Evolutionary conservation across 2,888 invertebrate species (phyloP), one percentile per base, ranked within the genome.

Genomic region (Caenorhabditis sp.): DNA sequence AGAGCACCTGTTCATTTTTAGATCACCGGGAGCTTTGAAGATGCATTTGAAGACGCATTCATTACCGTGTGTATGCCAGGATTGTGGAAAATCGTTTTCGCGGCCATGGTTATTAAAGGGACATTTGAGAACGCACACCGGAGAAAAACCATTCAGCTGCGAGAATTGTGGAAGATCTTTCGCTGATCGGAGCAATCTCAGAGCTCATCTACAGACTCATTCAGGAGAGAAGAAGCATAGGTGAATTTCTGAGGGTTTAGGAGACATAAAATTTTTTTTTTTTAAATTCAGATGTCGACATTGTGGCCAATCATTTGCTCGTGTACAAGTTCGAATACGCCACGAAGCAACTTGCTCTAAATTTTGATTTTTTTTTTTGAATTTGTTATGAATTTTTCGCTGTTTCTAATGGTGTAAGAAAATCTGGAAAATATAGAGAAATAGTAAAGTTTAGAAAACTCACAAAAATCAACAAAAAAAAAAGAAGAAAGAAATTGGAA

Each of bases 31-130:
- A 12, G 82, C 82, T 12, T 71, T 82, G 56, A 82, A 82, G 70
- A 82, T 82, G 82, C 82, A 82, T 43, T 63, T 81, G 38, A 77
- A 80, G 21, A 82, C 82, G 1, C 82, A 82, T 53, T 74, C 78
- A 0, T 70, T 80, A 4, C 82, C 82, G 0, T 82, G 79, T 61
- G 64, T 69, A 0, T 82, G 82, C 50, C 21, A 50, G 5, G 68
- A 72, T 17, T 82, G 81, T 59, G 81, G 81, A 17, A 81, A 82
- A 59, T 74, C 75, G 1, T 82, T 82, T 59, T 74, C 74, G 0
- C 59, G 82, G 43, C 81, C 81, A 0, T 82, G 82, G 82, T 65
- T 82, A 12, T 57, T 82, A 10, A 82, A 82, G 61, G 82, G 79
- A 67, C 82, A 82, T 54, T 26, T 70, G 25, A 31, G 82, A 43